Conservation (phyloP, 37 sponge, comb jelly and placozoan genomes). For the Mnemiopsis leidyi region DNA sequence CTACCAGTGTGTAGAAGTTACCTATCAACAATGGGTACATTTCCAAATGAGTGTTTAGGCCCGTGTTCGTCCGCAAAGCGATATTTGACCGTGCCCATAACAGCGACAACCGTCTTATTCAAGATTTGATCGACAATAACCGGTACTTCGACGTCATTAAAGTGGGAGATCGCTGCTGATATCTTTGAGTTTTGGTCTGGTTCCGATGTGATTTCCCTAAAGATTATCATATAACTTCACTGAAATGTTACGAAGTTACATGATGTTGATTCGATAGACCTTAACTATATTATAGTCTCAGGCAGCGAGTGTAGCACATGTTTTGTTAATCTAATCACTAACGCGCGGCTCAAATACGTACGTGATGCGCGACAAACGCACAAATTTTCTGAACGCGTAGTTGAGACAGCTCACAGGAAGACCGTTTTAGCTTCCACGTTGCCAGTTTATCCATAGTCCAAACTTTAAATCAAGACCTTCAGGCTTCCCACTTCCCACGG, state of each 20-base stretch:
- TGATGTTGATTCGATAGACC: no score
- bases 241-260: neutral
- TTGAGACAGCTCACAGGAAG: neutral
- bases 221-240: no score
- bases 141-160: neutral
- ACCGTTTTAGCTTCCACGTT: neutral
- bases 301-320: no score
- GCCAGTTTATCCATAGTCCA: neutral
- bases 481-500: no score
- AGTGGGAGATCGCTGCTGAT: neutral
- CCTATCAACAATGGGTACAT: neutral
- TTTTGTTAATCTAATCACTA: no score
- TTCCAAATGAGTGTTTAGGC: neutral
- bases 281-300: no score
- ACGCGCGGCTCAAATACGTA: no score
- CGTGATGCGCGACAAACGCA: neutral
- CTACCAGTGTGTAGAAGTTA: no score
- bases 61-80: neutral
- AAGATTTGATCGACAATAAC: neutral
- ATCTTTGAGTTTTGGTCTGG: neutral
- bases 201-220: neutral
- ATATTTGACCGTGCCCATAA: slow-evolving; percentile 3
- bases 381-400: neutral
- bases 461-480: no score
- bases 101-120: neutral